Percentiles rank a stretch among this genome's conserved stretches.
phyloP scores from a whole-genome alignment of 2,888 invertebrate genomes.

The Sepiola atlantica region DNA sequence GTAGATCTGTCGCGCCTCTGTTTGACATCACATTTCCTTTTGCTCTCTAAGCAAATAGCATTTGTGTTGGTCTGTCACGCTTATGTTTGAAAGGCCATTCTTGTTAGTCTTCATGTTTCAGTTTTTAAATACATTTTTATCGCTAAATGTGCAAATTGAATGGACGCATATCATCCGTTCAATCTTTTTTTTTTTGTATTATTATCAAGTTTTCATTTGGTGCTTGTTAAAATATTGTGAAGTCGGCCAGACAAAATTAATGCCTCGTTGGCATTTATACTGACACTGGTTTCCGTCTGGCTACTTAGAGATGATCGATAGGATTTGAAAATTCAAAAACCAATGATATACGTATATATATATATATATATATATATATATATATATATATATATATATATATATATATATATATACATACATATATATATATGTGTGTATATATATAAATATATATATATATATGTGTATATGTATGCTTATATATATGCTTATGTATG shows the following conservation, averaged over 20 bases:
- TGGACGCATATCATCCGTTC: neutral
- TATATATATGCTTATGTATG: no score
- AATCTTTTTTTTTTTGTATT: neutral
- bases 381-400: neutral
- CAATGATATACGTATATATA: no score
- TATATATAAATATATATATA: neutral
- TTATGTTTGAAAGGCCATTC: no score
- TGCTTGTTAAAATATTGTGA: neutral
- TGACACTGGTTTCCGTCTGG: neutral
- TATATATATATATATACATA: neutral
- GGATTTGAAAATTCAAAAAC: neutral
- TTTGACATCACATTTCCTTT: no score
- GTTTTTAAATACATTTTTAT: no score
- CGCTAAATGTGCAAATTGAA: no score
- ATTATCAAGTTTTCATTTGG: neutral
- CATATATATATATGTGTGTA: neutral
- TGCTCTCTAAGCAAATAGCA: no score
- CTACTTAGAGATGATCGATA: neutral
- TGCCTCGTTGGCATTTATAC: neutral
- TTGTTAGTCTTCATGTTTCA: no score
- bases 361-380: no score
- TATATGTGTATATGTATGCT: neutral
- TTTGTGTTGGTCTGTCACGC: no score
- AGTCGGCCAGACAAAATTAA: neutral
- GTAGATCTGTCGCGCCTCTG: no score